Base-by-base conservation (phyloP, 2,888 invertebrate genomes). In the Drosophila nigricruria region DNA sequence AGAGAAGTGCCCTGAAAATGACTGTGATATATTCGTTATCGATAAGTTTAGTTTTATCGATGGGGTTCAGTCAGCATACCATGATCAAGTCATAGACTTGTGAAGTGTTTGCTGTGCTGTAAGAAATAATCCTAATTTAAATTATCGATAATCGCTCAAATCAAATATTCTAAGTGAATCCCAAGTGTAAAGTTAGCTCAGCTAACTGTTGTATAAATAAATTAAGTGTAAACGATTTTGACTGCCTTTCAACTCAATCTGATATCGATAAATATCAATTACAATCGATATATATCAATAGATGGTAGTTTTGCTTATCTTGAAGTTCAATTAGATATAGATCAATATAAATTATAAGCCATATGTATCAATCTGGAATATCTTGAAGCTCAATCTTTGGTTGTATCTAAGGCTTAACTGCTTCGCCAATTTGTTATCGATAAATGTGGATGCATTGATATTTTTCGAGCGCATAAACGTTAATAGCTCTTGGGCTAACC, bases 201-300 rank as follows among this genome's bases (percentile, higher is more conserved):
- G 47, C 27, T 49, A 30, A 27, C 10, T 45, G n/a, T n/a, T n/a
- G 25, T 45, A n/a, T n/a, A 5, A 47, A n/a, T 47, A 47, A 47
- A 42, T n/a, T n/a, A n/a, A n/a, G n/a, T n/a, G n/a, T n/a, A n/a
- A n/a, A n/a, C 10, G 20, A 20, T 42, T 10, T 18, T 5, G 1
- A 12, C 2, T 12, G 5, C 4, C 9, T 18, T 20, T 12, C 4
- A 38, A 1, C 40, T 40, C 12, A 20, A 18, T 1, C 1, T 20
- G n/a, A 20, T 10, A 42, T 42, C 20, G 42, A 42, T 20, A 20
- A 42, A 3, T 25, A 14, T 16, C 16, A 25, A n/a, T 16, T 25
- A 23, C 2, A 25, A 27, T n/a, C 10, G 27, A 47, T 16, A n/a
- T 27, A 27, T 27, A 27, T 45, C 3, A 23, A 25, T 45, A 1